Evolutionary conservation across 2,113 vertebrate genomes (phyloP).

Genomic region (Fukomys damarensis): DNA sequence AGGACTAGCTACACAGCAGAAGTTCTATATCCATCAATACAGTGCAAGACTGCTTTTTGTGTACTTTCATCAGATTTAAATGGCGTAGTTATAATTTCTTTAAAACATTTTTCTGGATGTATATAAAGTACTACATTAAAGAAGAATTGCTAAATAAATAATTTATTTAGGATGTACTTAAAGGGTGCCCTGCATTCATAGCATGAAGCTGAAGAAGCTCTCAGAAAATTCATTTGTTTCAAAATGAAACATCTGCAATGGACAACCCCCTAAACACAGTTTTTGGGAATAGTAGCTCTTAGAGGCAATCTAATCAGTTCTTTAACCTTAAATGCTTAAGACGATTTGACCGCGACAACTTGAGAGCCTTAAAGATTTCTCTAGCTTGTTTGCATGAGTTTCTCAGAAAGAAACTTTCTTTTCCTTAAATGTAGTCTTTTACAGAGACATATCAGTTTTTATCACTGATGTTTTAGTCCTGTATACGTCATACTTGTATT

Average conservation of each 20-base stretch:
- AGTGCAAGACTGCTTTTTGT: background rate
- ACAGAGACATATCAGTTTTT: background rate
- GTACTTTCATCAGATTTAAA: constrained; percentile 68
- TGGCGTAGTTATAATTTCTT: constrained; percentile 26
- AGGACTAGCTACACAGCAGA: background rate
- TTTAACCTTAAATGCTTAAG: constrained; percentile 1
- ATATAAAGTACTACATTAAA: constrained; percentile 40
- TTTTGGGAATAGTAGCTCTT: background rate
- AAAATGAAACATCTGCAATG: constrained; percentile 6
- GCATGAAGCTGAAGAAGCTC: constrained; percentile 73
- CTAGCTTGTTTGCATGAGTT: background rate
- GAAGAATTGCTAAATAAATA: constrained; percentile 48
- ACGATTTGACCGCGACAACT: constrained; percentile 8
- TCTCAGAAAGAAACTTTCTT: background rate
- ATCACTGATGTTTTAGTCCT: background rate
- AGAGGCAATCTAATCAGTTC: background rate
- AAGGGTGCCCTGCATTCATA: constrained; percentile 24
- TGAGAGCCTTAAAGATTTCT: background rate
- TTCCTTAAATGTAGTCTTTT: background rate
- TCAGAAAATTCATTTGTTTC: constrained; percentile 65
- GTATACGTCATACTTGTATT: background rate
- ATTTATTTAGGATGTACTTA: constrained; percentile 50
- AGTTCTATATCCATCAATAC: background rate
- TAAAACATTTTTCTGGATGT: constrained; percentile 62
- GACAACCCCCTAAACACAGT: constrained; percentile 41